Percentiles rank a stretch among this genome's conserved stretches.
Evolutionary conservation across 2,113 vertebrate species (phyloP).

Genomic region (Leiothrix lutea): DNA sequence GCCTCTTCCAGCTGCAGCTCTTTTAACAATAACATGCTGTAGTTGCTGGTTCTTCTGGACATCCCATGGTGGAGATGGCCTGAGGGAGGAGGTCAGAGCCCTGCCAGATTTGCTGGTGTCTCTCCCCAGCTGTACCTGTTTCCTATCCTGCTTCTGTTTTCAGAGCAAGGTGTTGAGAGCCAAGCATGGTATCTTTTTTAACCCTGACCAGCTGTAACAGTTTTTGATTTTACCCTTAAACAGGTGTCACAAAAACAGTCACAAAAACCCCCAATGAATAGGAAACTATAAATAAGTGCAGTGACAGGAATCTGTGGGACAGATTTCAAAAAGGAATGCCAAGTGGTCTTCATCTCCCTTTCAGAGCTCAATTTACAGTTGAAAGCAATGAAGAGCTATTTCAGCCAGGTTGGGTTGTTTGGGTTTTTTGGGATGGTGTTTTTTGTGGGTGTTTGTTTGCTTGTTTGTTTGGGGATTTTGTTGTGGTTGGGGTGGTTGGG

Average conservation of each 20-base stretch:
- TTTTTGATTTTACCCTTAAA: background rate
- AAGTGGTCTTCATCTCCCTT: background rate
- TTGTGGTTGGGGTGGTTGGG: too few species aligned
- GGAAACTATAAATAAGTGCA: background rate
- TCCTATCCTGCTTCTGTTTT: background rate
- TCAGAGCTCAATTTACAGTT: background rate
- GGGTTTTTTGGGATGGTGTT: background rate
- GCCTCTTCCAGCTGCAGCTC: background rate
- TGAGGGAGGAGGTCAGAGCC: background rate
- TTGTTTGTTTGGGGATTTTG: too few species aligned
- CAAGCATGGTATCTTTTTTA: background rate
- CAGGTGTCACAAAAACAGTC: background rate
- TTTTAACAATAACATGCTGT: background rate
- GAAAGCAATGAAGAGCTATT: background rate
- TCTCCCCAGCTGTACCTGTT: background rate
- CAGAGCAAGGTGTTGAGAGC: background rate
- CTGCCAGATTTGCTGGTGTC: background rate
- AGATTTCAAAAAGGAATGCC: background rate
- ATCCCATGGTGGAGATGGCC: background rate
- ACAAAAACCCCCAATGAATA: accelerated
- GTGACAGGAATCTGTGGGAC: background rate
- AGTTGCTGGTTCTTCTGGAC: background rate
- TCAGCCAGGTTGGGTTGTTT: background rate
- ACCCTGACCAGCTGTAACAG: background rate
- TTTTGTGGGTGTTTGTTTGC: background rate